Evolutionary conservation across 2,888 invertebrate genomes (phyloP).

Genomic region (Nomada flava): DNA sequence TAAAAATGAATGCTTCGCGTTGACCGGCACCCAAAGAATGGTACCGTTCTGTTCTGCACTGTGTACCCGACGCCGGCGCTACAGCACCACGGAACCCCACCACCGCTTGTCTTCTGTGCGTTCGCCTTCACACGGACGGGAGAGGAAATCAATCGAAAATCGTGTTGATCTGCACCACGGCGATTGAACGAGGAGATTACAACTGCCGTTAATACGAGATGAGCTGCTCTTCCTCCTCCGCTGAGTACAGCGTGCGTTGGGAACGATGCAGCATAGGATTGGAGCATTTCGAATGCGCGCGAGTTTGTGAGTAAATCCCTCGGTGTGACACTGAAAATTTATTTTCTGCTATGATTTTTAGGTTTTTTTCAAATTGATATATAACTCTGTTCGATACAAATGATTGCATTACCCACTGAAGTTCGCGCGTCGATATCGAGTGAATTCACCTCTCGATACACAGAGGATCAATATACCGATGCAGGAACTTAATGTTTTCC

Average conservation of each 20-base stretch:
- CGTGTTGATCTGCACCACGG: not conserved
- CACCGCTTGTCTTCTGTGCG: not conserved
- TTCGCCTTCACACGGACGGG: not conserved
- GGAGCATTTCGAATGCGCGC: conserved; percentile 10
- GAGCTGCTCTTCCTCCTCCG: conserved; percentile 52
- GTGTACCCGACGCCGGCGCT: conserved; percentile 34
- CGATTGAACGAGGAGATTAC: not conserved
- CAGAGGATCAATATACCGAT: too few relatives aligned
- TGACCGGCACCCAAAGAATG: conserved; percentile 55
- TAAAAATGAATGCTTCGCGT: conserved; percentile 47
- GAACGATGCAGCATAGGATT: conserved; percentile 23
- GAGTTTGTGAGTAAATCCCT: conserved; percentile 46
- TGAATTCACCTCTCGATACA: too few relatives aligned
- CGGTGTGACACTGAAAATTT: not conserved
- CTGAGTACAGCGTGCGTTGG: conserved; percentile 38
- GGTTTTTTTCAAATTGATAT: not conserved
- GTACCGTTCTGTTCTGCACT: conserved; percentile 30
- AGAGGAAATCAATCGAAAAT: conserved; percentile 29
- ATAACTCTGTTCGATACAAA: too few relatives aligned
- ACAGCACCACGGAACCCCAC: conserved; percentile 45
- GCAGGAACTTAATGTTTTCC: too few relatives aligned
- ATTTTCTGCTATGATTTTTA: not conserved
- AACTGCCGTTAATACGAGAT: not conserved
- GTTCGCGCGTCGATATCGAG: too few relatives aligned
- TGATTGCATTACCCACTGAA: too few relatives aligned